phyloP scores from a whole-genome alignment of 2,797 vertebrate genomes.

The Tenualosa ilisha region DNA sequence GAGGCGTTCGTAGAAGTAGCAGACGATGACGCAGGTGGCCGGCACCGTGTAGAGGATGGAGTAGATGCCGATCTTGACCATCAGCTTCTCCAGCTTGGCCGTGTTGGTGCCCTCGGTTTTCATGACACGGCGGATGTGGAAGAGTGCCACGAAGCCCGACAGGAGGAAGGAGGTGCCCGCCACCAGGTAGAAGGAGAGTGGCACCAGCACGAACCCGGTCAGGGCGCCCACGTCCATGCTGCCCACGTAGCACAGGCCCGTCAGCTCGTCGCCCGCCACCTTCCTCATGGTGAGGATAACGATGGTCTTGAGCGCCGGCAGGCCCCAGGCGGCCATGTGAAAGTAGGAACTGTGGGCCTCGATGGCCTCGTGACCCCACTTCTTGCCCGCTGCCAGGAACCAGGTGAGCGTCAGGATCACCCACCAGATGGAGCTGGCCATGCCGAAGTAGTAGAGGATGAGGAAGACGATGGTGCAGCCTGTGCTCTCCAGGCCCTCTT shows the following conservation, averaged over 20 bases:
- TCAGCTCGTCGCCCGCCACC: slow-evolving; percentile 95
- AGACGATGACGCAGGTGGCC: slow-evolving; percentile 94
- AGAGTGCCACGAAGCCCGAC: slow-evolving; percentile 95
- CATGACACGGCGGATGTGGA: slow-evolving; percentile 97
- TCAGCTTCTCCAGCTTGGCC: slow-evolving; percentile 96
- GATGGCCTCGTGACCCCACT: slow-evolving; percentile 98
- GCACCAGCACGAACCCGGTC: slow-evolving; percentile 92
- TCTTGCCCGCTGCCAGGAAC: slow-evolving; percentile 96
- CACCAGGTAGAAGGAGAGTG: slow-evolving; percentile 93
- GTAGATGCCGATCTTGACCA: slow-evolving; percentile 98
- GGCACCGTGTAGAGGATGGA: slow-evolving; percentile 98
- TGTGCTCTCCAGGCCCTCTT: slow-evolving; percentile 93
- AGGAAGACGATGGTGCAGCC: slow-evolving; percentile 98
- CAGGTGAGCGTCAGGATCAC: slow-evolving; percentile 95
- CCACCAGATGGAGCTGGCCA: slow-evolving; percentile 99
- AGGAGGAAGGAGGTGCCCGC: slow-evolving; percentile 96
- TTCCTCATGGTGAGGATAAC: slow-evolving; percentile 94
- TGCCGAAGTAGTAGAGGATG: slow-evolving; percentile 96
- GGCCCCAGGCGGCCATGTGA: slow-evolving; percentile 96
- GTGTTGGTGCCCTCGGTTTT: slow-evolving; percentile 97
- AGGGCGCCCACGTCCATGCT: slow-evolving; percentile 87
- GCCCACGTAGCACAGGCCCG: slow-evolving; percentile 94
- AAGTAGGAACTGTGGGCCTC: slow-evolving; percentile 98
- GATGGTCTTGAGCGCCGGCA: slow-evolving; percentile 94
- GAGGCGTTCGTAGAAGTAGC: slow-evolving; percentile 95